Conservation (phyloP, 2,113 vertebrate species). For the Gorsachius goisagi region DNA sequence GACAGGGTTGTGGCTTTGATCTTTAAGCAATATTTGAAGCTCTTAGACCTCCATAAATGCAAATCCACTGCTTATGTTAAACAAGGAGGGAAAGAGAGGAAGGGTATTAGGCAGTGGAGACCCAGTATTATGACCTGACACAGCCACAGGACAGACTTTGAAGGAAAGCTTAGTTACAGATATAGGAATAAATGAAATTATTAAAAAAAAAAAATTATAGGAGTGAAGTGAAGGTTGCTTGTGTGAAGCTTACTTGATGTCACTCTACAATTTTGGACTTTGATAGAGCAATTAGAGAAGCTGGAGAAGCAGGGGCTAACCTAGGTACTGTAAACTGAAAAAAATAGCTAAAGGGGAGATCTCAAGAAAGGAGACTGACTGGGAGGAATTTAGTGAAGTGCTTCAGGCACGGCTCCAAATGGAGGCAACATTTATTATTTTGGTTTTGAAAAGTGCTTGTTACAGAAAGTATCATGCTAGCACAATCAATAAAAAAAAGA, state of each 20-base stretch:
- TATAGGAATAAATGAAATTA: not conserved
- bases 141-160: not conserved
- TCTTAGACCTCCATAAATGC: not conserved
- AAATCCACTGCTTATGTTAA: not conserved
- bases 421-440: not conserved
- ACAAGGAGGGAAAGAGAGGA: not conserved
- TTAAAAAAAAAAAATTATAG: not conserved
- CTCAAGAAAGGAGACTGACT: not conserved
- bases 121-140: not conserved
- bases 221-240: not conserved
- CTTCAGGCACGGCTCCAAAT: not conserved
- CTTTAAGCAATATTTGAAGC: not conserved
- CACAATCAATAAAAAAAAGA: not conserved
- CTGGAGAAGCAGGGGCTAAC: not conserved
- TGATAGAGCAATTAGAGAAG: not conserved
- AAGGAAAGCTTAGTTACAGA: not conserved
- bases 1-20: not conserved
- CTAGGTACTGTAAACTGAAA: not conserved
- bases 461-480: not conserved
- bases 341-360: not conserved
- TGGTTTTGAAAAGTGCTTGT: not conserved
- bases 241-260: not conserved
- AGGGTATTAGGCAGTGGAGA: not conserved
- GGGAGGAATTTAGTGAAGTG: not conserved
- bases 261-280: not conserved